Conservation (phyloP, 2,888 invertebrate species). For the Hypena proboscidalis region DNA sequence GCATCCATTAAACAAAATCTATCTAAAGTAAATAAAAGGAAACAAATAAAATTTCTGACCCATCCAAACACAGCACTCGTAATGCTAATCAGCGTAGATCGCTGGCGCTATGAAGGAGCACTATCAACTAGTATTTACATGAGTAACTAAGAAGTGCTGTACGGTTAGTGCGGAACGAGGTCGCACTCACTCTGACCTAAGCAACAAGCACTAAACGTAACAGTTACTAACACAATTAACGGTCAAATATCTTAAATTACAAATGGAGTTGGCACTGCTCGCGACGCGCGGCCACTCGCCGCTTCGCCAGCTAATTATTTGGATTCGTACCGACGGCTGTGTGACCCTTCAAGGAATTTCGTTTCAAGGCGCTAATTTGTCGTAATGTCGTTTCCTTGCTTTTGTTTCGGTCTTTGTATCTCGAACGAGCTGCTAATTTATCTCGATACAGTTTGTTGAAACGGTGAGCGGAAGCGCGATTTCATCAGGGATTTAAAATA, state of each 20-base stretch:
- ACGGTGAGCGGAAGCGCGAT: slow-evolving; percentile 14
- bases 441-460: slow-evolving; percentile 27
- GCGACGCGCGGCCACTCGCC: slow-evolving; percentile 72
- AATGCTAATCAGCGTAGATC: slow-evolving; percentile 59
- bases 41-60: slow-evolving; percentile 73
- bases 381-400: slow-evolving; percentile 53
- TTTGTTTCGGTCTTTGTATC: slow-evolving; percentile 45
- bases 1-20: slow-evolving; percentile 72
- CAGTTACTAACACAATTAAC: slow-evolving; percentile 78
- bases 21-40: slow-evolving; percentile 63
- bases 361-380: slow-evolving; percentile 63
- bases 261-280: slow-evolving; percentile 76
- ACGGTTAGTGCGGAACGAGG: slow-evolving; percentile 57
- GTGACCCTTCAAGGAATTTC: slow-evolving; percentile 64
- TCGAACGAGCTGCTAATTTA: slow-evolving; percentile 38
- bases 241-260: slow-evolving; percentile 80
- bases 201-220: slow-evolving; percentile 79
- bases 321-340: slow-evolving; percentile 68
- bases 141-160: slow-evolving; percentile 60
- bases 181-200: slow-evolving; percentile 64
- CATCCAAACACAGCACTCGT: slow-evolving; percentile 81
- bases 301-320: slow-evolving; percentile 75
- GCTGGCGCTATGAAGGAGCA: slow-evolving; percentile 60
- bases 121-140: slow-evolving; percentile 73
- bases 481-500: slow-evolving; percentile 17